Percentiles rank a stretch among this genome's conserved stretches.
phyloP scores from a whole-genome alignment of 2,797 vertebrate genomes.

The Picus viridis region DNA sequence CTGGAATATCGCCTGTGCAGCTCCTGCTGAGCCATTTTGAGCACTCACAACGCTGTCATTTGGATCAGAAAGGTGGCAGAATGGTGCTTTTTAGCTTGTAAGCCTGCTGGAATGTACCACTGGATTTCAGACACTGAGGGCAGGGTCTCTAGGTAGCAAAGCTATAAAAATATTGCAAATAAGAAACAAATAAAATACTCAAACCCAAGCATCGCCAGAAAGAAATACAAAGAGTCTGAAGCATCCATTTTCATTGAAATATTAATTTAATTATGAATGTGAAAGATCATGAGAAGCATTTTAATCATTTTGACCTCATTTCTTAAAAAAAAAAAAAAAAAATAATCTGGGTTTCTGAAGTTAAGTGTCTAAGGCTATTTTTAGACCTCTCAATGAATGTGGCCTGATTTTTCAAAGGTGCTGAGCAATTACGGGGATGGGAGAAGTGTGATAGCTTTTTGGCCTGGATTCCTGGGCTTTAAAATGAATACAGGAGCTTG shows the following conservation, averaged over 20 bases:
- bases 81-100: conserved; percentile 2
- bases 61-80: conserved; percentile 39
- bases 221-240: background rate
- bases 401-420: conserved; percentile 35
- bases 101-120: conserved; percentile 20
- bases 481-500: background rate
- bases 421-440: conserved; percentile 1
- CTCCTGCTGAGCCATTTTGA: conserved; percentile 4
- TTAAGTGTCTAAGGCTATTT: conserved; percentile 24
- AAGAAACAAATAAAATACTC: background rate
- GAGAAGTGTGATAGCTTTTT: background rate
- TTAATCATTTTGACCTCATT: background rate
- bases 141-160: background rate
- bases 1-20: conserved; percentile 13
- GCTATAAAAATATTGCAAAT: background rate
- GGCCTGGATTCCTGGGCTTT: conserved; percentile 1
- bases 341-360: background rate
- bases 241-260: background rate
- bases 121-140: background rate
- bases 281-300: background rate
- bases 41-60: background rate
- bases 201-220: background rate
- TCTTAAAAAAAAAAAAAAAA: background rate
- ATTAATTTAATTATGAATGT: background rate
- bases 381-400: conserved; percentile 10